phyloP scores from a whole-genome alignment of 2,113 vertebrate genomes.

The Ariopsis seemanni region DNA sequence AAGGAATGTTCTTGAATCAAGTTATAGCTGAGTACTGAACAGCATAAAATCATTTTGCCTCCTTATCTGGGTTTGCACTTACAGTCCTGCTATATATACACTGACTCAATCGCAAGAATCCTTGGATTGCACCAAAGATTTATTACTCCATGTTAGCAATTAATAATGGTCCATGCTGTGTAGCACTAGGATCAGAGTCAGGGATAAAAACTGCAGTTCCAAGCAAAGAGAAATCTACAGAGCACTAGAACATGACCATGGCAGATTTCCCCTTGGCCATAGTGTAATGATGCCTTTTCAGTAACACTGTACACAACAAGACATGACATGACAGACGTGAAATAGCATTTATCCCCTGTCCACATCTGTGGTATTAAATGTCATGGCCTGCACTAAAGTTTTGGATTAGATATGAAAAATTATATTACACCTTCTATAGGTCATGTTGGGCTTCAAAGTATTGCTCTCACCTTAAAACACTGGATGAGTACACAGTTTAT shows the following conservation, averaged over 20 bases:
- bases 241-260: constrained; percentile 61
- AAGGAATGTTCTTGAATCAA: constrained; percentile 23
- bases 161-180: constrained; percentile 67
- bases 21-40: constrained; percentile 44
- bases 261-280: constrained; percentile 53
- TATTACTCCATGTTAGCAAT: constrained; percentile 69
- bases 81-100: constrained; percentile 68
- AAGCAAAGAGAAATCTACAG: constrained; percentile 65
- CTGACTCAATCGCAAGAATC: constrained; percentile 62
- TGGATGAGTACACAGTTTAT: background rate
- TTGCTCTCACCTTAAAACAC: background rate
- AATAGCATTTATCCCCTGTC: background rate
- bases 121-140: constrained; percentile 65
- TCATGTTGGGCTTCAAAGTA: background rate
- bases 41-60: constrained; percentile 53
- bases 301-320: constrained; percentile 13
- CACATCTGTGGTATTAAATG: background rate
- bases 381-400: background rate
- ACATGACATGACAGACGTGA: background rate
- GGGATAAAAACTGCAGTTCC: constrained; percentile 68
- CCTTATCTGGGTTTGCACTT: constrained; percentile 64
- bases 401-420: background rate
- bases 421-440: background rate
- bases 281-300: constrained; percentile 41
- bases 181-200: constrained; percentile 62